Conservation (phyloP, 2,888 invertebrate species). For the Diarsia mendica region DNA sequence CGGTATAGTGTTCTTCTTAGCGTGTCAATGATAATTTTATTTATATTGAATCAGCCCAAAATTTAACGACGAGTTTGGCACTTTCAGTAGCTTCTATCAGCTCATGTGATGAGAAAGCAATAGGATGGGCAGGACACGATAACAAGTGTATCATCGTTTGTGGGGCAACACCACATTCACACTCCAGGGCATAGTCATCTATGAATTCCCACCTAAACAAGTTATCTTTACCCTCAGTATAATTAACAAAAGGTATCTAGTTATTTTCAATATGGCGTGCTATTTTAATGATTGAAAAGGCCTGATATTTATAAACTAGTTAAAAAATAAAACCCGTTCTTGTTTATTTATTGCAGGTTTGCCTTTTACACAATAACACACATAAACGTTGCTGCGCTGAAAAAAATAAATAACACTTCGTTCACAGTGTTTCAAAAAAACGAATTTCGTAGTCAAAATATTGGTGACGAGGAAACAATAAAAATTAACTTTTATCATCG, state of each 20-base stretch:
- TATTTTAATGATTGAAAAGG: neutral
- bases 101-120: too few relatives aligned
- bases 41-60: too few relatives aligned
- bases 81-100: too few relatives aligned
- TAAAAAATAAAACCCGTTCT: conserved; percentile 9
- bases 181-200: too few relatives aligned
- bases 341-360: conserved; percentile 16
- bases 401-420: conserved; percentile 32
- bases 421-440: conserved; percentile 41
- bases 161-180: too few relatives aligned
- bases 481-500: conserved; percentile 53
- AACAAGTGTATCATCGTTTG: too few relatives aligned
- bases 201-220: too few relatives aligned
- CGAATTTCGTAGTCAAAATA: conserved; percentile 48
- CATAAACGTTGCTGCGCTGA: conserved; percentile 24
- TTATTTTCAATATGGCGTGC: neutral
- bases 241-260: too few relatives aligned
- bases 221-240: too few relatives aligned
- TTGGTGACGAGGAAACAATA: conserved; percentile 44
- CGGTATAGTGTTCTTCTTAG: neutral
- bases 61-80: too few relatives aligned
- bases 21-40: too few relatives aligned
- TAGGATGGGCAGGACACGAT: too few relatives aligned
- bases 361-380: conserved; percentile 32
- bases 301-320: neutral